phyloP scores from a whole-genome alignment of 2,888 invertebrate genomes.

The Temnothorax unifasciatus region DNA sequence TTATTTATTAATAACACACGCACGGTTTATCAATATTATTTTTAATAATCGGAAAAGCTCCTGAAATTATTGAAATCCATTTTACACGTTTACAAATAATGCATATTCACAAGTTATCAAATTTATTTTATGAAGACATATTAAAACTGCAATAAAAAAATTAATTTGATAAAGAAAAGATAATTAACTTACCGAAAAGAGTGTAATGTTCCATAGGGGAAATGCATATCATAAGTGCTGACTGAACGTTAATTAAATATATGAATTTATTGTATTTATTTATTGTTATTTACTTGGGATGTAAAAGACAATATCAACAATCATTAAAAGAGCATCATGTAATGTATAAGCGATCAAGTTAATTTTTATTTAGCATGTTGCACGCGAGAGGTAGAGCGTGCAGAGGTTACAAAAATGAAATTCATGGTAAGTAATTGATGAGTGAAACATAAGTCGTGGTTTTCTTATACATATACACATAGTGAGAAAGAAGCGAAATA shows the following conservation, averaged over 20 bases:
- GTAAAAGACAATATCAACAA: constrained; percentile 1
- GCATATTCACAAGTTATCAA: neutral
- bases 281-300: too few relatives aligned
- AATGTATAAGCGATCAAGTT: neutral
- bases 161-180: neutral
- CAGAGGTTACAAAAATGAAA: neutral
- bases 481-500: neutral
- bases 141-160: neutral
- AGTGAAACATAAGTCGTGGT: neutral
- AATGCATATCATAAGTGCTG: neutral
- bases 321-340: neutral
- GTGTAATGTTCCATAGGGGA: neutral
- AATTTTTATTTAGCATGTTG: neutral
- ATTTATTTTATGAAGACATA: constrained; percentile 13
- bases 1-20: constrained; percentile 33
- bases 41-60: constrained; percentile 19
- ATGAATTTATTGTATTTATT: neutral
- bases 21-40: constrained; percentile 25
- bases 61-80: constrained; percentile 11
- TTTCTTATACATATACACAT: neutral
- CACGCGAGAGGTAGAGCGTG: neutral
- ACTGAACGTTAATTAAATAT: neutral
- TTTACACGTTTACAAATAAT: constrained; percentile 4
- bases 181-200: neutral
- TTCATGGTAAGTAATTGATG: neutral